A percentile compares a stretch with the other conserved stretches of the same genome.
Evolutionary conservation across 53 echinoderm and acorn worm genomes (phyloP).

Genomic region (Echinometra lucunter): DNA sequence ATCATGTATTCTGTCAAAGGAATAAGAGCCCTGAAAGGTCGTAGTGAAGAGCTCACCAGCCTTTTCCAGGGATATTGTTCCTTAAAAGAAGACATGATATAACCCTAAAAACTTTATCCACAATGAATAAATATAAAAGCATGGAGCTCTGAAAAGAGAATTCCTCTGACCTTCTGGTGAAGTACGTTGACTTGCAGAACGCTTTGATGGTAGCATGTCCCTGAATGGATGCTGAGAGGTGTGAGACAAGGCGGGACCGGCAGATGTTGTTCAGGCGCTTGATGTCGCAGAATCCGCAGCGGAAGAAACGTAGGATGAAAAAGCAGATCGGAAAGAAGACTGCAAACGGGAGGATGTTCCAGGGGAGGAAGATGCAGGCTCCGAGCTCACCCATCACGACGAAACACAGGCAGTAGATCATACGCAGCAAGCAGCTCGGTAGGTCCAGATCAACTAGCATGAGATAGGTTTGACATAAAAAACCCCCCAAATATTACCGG

Average conservation of each 20-base stretch:
- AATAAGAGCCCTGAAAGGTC: too few species aligned
- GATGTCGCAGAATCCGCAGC: conserved; percentile 85
- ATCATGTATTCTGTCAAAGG: too few species aligned
- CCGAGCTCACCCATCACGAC: conserved; percentile 72
- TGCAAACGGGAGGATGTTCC: conserved; percentile 69
- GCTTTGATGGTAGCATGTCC: conserved; percentile 86
- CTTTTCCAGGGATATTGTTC: too few species aligned
- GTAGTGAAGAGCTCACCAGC: too few species aligned
- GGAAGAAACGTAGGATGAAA: conserved; percentile 75
- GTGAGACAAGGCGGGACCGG: conserved; percentile 79
- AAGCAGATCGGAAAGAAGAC: conserved; percentile 63
- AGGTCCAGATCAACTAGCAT: conserved; percentile 80
- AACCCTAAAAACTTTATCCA: too few species aligned
- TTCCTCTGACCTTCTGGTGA: conserved; percentile 67
- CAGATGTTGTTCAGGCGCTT: conserved; percentile 82
- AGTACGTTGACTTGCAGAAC: conserved; percentile 75
- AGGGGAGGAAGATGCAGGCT: conserved; percentile 78
- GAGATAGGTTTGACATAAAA: too few species aligned
- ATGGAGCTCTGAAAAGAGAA: too few species aligned
- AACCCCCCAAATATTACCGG: too few species aligned
- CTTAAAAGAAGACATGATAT: too few species aligned
- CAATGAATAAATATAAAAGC: too few species aligned
- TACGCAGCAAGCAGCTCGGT: conserved; percentile 77
- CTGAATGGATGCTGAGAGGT: conserved; percentile 87
- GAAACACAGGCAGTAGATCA: conserved; percentile 71